A percentile compares a stretch with the other conserved stretches of the same genome.
phyloP scores from a whole-genome alignment of 2,888 invertebrate genomes.

The Folsomia candida region DNA sequence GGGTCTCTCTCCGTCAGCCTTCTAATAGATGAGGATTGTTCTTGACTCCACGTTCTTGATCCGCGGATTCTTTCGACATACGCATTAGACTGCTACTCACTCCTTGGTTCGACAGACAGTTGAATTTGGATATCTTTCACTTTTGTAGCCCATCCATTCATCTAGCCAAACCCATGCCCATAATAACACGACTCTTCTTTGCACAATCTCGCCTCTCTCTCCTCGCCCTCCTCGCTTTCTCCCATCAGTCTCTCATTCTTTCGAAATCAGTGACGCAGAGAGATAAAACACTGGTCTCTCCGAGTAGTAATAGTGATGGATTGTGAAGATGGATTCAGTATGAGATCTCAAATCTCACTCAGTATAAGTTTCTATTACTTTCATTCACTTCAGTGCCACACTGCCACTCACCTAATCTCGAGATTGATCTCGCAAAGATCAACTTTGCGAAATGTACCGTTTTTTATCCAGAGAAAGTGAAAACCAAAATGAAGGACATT shows the following conservation, averaged over 20 bases:
- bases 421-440: no score
- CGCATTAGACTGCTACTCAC: neutral
- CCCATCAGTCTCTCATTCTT: neutral
- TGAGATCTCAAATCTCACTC: neutral
- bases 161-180: no score
- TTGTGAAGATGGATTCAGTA: neutral
- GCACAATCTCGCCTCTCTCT: neutral
- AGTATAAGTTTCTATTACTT: neutral
- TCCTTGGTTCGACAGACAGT: neutral
- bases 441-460: no score
- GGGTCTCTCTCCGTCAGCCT: neutral
- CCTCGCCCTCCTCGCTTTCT: no score
- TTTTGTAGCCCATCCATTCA: neutral
- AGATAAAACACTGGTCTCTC: neutral
- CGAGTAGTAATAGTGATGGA: neutral
- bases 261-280: slow-evolving; percentile 2
- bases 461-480: no score
- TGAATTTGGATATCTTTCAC: slow-evolving; percentile 1
- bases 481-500: no score
- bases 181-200: neutral
- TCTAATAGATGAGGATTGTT: neutral
- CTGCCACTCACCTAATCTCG: no score
- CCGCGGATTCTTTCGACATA: neutral
- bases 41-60: neutral
- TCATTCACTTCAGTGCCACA: neutral